phyloP scores from a whole-genome alignment of 2,888 invertebrate genomes.

The Imbricaverruca yamaguchii region DNA sequence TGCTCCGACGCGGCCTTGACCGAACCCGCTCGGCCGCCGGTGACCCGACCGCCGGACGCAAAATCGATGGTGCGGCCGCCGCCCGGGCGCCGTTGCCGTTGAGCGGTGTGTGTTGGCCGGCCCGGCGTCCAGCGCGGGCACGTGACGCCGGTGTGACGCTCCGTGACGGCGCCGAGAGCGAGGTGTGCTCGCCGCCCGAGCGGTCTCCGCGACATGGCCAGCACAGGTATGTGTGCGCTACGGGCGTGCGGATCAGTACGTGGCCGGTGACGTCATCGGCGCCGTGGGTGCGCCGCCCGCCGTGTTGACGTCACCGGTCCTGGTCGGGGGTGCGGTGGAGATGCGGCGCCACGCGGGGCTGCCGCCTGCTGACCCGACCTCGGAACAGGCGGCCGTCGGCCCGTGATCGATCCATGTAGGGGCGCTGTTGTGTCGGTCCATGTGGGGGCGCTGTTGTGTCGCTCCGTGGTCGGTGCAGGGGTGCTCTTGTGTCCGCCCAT shows the following conservation, averaged over 20 bases:
- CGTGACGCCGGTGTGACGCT: background rate
- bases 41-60: background rate
- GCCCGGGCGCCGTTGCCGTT: background rate
- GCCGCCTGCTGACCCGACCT: too few species aligned
- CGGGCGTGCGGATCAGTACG: too few species aligned
- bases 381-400: too few species aligned
- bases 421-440: too few species aligned
- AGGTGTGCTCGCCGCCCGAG: background rate
- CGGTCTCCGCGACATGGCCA: background rate
- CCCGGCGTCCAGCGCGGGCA: background rate
- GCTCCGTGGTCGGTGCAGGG: too few species aligned
- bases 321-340: too few species aligned
- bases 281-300: background rate
- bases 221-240: background rate
- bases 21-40: background rate
- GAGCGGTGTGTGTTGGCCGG: background rate
- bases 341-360: too few species aligned
- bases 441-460: too few species aligned
- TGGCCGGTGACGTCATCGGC: background rate
- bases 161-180: background rate
- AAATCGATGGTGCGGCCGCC: background rate
- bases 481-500: too few species aligned
- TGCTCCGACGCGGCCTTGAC: background rate
- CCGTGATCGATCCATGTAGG: too few species aligned
- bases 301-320: background rate